These are phyloP conservation scores for Ectemnius lituratus DNA, from an alignment of 2,888 invertebrate genomes.

Conservation along the genomic window DNA sequence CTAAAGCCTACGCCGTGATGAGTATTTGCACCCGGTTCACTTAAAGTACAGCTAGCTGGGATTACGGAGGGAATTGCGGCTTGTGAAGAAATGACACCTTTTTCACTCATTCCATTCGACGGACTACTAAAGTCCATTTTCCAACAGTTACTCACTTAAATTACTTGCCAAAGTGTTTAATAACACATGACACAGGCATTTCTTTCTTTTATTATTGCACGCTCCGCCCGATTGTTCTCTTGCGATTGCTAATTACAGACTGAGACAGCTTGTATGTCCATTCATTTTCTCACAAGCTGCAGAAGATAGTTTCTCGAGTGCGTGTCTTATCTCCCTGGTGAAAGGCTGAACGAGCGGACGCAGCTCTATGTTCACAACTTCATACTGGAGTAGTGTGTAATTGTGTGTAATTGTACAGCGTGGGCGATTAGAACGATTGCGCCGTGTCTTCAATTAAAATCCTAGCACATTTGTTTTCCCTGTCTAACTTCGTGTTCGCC, in stretches of 20 bases:
- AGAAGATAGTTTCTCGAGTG: constrained; percentile 18
- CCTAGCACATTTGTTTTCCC: too few relatives aligned
- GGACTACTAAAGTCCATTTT: too few relatives aligned
- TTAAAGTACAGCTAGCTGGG: constrained; percentile 48
- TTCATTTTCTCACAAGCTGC: neutral
- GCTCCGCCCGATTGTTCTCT: too few relatives aligned
- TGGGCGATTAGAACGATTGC: constrained; percentile 40
- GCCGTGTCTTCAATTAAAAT: constrained; percentile 42
- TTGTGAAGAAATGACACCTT: constrained; percentile 58
- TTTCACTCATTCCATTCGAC: constrained; percentile 3
- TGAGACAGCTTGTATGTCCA: too few relatives aligned
- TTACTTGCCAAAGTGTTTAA: neutral
- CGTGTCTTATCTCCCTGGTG: constrained; percentile 13
- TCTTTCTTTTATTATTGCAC: too few relatives aligned
- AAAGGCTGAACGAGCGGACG: constrained; percentile 28
- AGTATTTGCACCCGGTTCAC: constrained; percentile 54
- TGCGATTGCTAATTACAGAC: too few relatives aligned
- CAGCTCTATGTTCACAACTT: constrained; percentile 27
- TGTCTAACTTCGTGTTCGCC: neutral
- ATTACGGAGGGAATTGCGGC: constrained; percentile 37
- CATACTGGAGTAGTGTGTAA: constrained; percentile 15
- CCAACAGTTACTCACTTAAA: too few relatives aligned
- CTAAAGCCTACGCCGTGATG: constrained; percentile 40
- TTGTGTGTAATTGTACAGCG: constrained; percentile 16
- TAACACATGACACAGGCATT: neutral